Evolutionary conservation across 64 coral and sea anemone species (phyloP).

Genomic region (Anthopleura sola): DNA sequence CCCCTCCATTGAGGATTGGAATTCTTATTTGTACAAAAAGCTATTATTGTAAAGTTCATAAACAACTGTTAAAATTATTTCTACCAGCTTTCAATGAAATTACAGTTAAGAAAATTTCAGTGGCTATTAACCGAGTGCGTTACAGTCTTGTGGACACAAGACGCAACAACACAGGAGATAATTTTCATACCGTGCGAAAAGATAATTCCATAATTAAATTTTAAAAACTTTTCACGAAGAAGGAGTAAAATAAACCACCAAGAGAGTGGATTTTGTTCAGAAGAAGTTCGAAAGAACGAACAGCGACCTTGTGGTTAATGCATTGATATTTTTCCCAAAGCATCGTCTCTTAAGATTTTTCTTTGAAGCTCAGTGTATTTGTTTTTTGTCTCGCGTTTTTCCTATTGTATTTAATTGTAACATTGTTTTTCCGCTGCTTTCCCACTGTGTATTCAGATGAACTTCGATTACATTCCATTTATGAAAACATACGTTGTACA

Average conservation of each 20-base stretch:
- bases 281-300: not conserved
- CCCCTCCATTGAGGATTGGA: no score
- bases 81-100: no score
- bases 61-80: no score
- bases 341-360: not conserved
- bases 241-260: not conserved
- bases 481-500: constrained; percentile 1
- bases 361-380: not conserved
- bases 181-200: constrained; percentile 3
- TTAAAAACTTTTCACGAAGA: not conserved
- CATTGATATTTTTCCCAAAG: not conserved
- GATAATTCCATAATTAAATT: not conserved
- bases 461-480: constrained; percentile 18
- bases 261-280: not conserved
- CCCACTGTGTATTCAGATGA: constrained; percentile 9
- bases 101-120: no score
- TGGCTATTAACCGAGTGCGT: not conserved
- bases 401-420: constrained; percentile 6
- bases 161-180: not conserved
- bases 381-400: not conserved
- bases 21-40: no score
- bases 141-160: not conserved
- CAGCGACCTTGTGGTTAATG: not conserved
- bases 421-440: not conserved
- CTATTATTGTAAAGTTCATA: no score